These are phyloP conservation scores for Leptestheria dahalacensis DNA, from an alignment of 1,140 invertebrate genomes.

Conservation along the genomic window DNA sequence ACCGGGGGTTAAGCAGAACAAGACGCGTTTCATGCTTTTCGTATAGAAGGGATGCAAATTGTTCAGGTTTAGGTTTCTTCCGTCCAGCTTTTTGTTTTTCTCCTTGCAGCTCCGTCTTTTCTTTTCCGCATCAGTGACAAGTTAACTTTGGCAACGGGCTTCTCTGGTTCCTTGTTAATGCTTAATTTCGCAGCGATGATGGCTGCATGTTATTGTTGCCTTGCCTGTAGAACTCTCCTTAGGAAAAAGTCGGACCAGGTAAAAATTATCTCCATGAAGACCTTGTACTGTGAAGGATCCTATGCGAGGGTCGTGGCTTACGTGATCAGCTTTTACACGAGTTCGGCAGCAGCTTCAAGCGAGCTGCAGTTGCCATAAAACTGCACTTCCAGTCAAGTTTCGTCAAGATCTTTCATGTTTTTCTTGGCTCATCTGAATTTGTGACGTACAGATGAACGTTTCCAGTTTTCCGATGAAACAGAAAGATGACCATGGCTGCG, in stretches of 20 bases:
- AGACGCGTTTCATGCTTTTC: no score
- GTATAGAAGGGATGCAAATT: no score
- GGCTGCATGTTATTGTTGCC: not conserved
- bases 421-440: not conserved
- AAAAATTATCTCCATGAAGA: not conserved
- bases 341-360: not conserved
- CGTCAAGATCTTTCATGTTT: no score
- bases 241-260: not conserved
- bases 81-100: no score
- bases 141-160: not conserved
- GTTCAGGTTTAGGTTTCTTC: not conserved
- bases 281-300: not conserved
- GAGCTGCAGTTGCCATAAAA: no score
- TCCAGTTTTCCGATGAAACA: not conserved
- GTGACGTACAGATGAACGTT: not conserved
- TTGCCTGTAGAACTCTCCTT: not conserved
- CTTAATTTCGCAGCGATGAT: not conserved
- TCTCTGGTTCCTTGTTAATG: not conserved
- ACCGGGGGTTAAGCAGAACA: no score
- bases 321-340: not conserved
- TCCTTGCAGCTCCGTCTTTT: not conserved
- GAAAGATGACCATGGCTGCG: not conserved
- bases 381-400: no score
- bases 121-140: not conserved
- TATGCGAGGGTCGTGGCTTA: not conserved